These are phyloP conservation scores for Phodopus roborovskii DNA, from an alignment of 2,113 vertebrate species.

Conservation along the genomic window DNA sequence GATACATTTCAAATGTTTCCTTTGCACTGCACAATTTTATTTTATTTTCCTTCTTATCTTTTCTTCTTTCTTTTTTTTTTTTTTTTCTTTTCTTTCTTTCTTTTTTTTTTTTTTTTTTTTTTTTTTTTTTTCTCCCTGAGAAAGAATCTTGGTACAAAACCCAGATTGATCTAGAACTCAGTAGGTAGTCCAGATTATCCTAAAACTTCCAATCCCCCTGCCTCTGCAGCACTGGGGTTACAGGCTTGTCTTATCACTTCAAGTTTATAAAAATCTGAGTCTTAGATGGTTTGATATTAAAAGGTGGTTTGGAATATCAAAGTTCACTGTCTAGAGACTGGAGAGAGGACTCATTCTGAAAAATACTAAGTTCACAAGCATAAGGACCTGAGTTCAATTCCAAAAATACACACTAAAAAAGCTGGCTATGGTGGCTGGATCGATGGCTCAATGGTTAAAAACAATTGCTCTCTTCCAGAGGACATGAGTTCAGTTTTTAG, in stretches of 20 bases:
- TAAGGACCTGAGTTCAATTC: background rate
- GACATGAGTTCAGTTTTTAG: background rate
- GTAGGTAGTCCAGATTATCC: background rate
- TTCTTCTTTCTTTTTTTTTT: background rate
- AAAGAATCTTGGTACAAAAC: background rate
- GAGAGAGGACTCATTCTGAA: background rate
- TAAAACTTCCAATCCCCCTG: background rate
- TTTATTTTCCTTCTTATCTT: background rate
- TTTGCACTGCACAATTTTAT: background rate
- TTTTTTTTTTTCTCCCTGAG: background rate
- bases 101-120: background rate
- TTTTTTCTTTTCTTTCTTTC: background rate
- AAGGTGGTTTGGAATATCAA: slow-evolving; percentile 30
- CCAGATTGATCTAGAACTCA: background rate
- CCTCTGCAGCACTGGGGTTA: background rate
- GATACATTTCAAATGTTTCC: background rate
- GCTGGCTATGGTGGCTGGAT: no score
- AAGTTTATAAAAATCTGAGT: background rate
- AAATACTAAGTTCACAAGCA: background rate
- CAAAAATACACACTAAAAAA: background rate
- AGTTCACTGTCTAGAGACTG: background rate
- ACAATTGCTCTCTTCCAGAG: background rate
- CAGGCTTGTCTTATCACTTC: background rate
- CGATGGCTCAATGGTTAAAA: background rate
- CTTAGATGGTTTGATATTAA: background rate